Evolutionary conservation across 2,888 invertebrate genomes (phyloP).

Genomic region (Calameuta pallipes): DNA sequence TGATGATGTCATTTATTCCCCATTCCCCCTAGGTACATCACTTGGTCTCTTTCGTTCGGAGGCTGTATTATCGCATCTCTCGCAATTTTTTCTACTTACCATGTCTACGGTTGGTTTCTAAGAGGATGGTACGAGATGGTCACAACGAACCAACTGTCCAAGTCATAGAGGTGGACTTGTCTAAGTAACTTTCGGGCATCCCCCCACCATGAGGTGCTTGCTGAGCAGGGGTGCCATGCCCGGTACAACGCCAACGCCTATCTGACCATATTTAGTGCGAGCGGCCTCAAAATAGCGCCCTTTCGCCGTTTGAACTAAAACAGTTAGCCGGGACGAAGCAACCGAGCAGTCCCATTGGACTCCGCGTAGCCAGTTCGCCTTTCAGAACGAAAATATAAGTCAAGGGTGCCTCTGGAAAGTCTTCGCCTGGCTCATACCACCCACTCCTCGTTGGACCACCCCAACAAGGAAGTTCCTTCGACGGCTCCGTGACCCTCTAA

Average conservation of each 20-base stretch:
- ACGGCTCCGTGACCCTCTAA: background rate
- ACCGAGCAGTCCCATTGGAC: conserved; percentile 10
- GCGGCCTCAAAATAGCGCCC: conserved; percentile 63
- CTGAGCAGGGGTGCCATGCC: conserved; percentile 54
- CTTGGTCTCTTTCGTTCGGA: background rate
- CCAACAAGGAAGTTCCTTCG: background rate
- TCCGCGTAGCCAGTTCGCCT: conserved; percentile 17
- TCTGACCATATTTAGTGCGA: conserved; percentile 66
- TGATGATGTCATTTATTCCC: background rate
- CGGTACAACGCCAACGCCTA: conserved; percentile 57
- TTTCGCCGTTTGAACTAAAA: conserved; percentile 59
- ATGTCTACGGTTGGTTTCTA: conserved; percentile 55
- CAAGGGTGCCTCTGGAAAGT: conserved; percentile 40
- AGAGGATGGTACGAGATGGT: conserved; percentile 61
- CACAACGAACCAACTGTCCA: conserved; percentile 64
- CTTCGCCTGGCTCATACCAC: background rate
- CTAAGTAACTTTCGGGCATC: conserved; percentile 62
- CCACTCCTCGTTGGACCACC: background rate
- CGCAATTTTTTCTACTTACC: conserved; percentile 49
- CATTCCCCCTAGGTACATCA: background rate
- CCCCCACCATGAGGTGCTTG: conserved; percentile 51
- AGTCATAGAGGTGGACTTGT: conserved; percentile 61
- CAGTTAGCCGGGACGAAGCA: conserved; percentile 49
- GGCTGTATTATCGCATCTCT: background rate
- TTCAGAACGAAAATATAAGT: conserved; percentile 42